phyloP scores from a whole-genome alignment of 2,797 vertebrate genomes.

The Alca torda region DNA sequence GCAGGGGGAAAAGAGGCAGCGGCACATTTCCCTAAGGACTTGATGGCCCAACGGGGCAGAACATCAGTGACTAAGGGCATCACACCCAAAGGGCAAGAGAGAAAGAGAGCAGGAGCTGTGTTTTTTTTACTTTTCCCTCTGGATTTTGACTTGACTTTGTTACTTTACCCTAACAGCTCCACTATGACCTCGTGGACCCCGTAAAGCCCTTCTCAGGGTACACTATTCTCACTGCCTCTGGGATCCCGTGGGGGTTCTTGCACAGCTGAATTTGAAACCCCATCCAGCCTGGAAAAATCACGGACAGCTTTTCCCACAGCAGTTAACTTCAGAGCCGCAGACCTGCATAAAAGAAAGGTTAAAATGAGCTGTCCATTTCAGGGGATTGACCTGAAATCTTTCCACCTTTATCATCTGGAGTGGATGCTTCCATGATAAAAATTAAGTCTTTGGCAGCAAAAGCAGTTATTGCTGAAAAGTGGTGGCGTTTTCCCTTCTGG shows the following conservation, averaged over 20 bases:
- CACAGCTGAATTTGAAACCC: background rate
- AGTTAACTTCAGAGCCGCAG: background rate
- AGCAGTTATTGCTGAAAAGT: background rate
- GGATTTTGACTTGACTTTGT: background rate
- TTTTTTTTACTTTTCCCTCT: background rate
- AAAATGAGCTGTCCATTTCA: background rate
- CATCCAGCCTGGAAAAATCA: background rate
- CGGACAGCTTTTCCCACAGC: background rate
- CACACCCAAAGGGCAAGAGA: background rate
- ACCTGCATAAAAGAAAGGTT: background rate
- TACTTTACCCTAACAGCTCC: background rate
- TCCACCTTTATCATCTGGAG: background rate
- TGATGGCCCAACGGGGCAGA: background rate
- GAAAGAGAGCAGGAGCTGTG: background rate
- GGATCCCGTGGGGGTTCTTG: background rate
- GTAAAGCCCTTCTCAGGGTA: background rate
- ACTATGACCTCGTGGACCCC: background rate
- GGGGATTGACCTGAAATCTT: background rate
- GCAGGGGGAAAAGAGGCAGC: background rate
- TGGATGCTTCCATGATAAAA: background rate
- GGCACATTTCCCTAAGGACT: background rate
- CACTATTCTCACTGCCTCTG: background rate
- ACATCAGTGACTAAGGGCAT: background rate
- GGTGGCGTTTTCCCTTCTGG: background rate
- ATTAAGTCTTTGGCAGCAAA: conserved; percentile 16